Evolutionary conservation across 1,140 invertebrate species (phyloP), one percentile per base, ranked within the genome.

Genomic region (Zaprionus tsacasi): DNA sequence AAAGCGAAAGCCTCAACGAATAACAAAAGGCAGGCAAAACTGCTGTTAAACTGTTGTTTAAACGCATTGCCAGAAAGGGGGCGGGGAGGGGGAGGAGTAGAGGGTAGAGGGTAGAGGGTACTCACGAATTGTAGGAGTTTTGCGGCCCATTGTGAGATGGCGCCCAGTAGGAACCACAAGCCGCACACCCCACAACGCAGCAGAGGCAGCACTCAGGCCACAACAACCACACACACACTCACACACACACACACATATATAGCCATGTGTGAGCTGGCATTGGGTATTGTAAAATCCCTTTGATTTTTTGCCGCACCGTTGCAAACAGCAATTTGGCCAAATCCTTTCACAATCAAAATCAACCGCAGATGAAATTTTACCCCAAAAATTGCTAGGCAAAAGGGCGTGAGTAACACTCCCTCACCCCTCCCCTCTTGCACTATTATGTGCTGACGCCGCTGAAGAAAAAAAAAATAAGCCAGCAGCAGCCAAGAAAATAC

Each of bases 261-360:
- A 61, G 52, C 67, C 56, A 74, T 66, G 70, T 72, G 45, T 54
- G 36, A 60, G 76, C 70, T 75, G 81, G 83, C 83, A 83, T 88
- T 88, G 83, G 85, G 85, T 82, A 86, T 86, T 87, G 81, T 79
- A 78, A 78, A 88, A 88, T 83, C 83, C 83, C 83, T 88, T 88
- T 88, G 83, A 88, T 88, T 88, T 88, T 88, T 89, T 88, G 85
- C 85, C 83, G 83, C 83, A 88, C 79, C 76, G 76, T 73, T 85
- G 89, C 81, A 80, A 87, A 79, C 85, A 91, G 85, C 89, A 91
- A 91, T 91, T 91, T 91, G 85, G 81, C 77, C 77, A 91, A 91
- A 91, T 91, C 89, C 89, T 91, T 91, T 91, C 89, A 91, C 89
- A 91, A 91, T 91, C 89, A 91, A 91, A 91, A 91, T 91, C 89